Evolutionary conservation across 23 tunicate species (phyloP).

Genomic region (Aplidium turbinatum): DNA sequence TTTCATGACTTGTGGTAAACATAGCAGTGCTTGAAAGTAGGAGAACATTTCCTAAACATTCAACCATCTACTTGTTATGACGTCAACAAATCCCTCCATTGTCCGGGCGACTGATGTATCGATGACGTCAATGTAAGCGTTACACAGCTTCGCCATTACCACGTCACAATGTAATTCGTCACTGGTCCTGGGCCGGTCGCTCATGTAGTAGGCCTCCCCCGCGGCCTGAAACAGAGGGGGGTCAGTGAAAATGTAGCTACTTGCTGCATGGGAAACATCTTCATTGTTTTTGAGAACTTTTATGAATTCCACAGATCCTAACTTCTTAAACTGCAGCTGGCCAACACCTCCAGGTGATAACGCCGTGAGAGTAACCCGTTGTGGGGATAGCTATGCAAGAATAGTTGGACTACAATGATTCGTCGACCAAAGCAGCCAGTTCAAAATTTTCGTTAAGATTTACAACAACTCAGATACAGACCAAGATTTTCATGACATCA

Average conservation of each 20-base stretch:
- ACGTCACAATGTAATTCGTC: slow-evolving; percentile 63
- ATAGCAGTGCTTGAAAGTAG: background rate
- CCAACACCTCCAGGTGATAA: too few species aligned
- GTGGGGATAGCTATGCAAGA: too few species aligned
- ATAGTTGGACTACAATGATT: too few species aligned
- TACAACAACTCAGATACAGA: too few species aligned
- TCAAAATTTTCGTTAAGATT: too few species aligned
- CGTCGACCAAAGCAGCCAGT: too few species aligned
- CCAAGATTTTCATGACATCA: background rate
- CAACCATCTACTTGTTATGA: slow-evolving; percentile 46
- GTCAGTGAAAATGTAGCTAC: too few species aligned
- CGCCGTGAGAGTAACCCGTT: too few species aligned
- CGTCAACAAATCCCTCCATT: slow-evolving; percentile 56
- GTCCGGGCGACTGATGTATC: slow-evolving; percentile 34
- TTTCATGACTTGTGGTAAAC: background rate
- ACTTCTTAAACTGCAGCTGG: too few species aligned
- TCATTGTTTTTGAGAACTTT: too few species aligned
- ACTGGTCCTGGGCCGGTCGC: slow-evolving; percentile 32
- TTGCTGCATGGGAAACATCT: too few species aligned
- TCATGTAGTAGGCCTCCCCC: slow-evolving; percentile 57
- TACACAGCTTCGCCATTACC: slow-evolving; percentile 43
- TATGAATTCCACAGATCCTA: too few species aligned
- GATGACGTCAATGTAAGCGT: slow-evolving; percentile 73
- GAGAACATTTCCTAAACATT: background rate
- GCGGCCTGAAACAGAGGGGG: slow-evolving; percentile 51